Evolutionary conservation across 35 echinoderm and acorn worm genomes (phyloP).

Genomic region (Patiria miniata): DNA sequence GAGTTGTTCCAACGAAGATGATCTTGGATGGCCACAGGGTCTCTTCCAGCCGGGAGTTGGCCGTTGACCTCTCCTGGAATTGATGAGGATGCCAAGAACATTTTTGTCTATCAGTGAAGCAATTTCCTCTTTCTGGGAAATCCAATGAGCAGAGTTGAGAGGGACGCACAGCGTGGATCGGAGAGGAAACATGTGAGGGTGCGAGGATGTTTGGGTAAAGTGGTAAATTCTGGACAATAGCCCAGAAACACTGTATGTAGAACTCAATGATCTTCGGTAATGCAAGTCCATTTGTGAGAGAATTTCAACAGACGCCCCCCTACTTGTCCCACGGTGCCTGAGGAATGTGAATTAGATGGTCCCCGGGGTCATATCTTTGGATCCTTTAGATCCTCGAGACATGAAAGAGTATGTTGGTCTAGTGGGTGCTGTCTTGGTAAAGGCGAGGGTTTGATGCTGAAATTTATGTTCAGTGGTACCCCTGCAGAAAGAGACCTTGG

Average conservation of each 20-base stretch:
- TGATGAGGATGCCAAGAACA: no score
- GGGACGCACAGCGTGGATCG: not conserved
- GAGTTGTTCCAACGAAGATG: no score
- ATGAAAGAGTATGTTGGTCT: no score
- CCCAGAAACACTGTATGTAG: not conserved
- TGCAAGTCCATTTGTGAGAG: not conserved
- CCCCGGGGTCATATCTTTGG: not conserved
- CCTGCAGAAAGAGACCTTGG: no score
- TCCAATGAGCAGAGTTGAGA: not conserved
- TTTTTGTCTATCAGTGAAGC: no score
- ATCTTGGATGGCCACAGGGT: no score
- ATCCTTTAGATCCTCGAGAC: not conserved
- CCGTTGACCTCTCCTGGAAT: no score
- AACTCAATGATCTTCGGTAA: not conserved
- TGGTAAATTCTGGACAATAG: not conserved
- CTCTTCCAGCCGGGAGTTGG: no score
- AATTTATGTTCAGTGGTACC: no score
- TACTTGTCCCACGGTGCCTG: not conserved
- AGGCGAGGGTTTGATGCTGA: no score
- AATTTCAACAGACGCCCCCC: not conserved
- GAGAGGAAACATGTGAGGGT: not conserved
- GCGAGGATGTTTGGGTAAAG: not conserved
- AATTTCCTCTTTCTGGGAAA: not conserved
- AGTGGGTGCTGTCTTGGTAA: no score
- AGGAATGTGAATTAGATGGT: not conserved